These are phyloP conservation scores for Tenthredo scrophulariae DNA, from an alignment of 2,888 invertebrate species.

Conservation along the genomic window DNA sequence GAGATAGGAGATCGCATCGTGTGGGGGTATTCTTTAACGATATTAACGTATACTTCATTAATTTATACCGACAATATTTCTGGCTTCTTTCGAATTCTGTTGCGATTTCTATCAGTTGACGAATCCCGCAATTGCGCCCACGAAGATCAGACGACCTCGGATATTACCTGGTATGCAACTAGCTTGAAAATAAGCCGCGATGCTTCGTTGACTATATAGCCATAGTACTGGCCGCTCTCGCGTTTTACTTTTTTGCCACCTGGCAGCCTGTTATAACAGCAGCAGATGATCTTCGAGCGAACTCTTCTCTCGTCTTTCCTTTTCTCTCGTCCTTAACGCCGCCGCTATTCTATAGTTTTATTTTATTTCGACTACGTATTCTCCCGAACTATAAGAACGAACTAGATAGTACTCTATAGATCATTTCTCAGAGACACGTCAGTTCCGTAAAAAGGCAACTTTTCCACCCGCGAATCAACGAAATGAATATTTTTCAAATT, in stretches of 20 bases:
- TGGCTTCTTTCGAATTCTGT: neutral
- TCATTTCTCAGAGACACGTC: neutral
- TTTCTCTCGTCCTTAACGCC: constrained; percentile 58
- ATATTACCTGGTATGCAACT: constrained; percentile 76
- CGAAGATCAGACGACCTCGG: constrained; percentile 60
- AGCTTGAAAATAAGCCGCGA: constrained; percentile 77
- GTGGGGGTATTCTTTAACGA: neutral
- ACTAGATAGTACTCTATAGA: neutral
- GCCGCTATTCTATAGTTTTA: constrained; percentile 60
- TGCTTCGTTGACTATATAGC: constrained; percentile 76
- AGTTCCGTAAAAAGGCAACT: neutral
- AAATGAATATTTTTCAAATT: neutral
- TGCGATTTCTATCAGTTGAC: neutral
- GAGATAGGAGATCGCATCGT: constrained; percentile 32
- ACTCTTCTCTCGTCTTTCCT: constrained; percentile 60
- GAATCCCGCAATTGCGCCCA: neutral
- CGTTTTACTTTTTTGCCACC: constrained; percentile 77
- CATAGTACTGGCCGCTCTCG: constrained; percentile 66
- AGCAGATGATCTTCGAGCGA: constrained; percentile 75
- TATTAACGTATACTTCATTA: neutral
- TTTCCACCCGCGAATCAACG: neutral
- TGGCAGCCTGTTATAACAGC: constrained; percentile 76
- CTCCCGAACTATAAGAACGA: constrained; percentile 53
- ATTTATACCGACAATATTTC: neutral
- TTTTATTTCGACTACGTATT: constrained; percentile 63